Evolutionary conservation across 2,797 vertebrate genomes (phyloP).

Genomic region (Phalanger gymnotis): DNA sequence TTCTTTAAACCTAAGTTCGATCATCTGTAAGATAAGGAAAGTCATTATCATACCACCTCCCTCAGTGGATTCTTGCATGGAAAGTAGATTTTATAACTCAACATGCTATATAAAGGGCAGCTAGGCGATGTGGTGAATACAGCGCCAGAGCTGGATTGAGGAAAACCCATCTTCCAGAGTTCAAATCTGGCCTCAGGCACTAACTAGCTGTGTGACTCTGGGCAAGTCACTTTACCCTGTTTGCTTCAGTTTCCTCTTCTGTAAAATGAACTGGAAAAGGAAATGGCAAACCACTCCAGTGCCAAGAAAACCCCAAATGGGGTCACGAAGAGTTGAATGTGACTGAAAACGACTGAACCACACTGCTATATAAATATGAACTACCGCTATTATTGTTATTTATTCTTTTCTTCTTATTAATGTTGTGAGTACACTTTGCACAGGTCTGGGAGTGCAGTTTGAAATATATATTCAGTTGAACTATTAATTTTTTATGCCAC

Average conservation of each 20-base stretch:
- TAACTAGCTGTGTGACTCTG: not conserved
- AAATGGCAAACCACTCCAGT: not conserved
- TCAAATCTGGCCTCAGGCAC: not conserved
- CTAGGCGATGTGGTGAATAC: not conserved
- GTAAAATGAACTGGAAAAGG: not conserved
- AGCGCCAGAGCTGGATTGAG: not conserved
- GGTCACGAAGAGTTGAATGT: not conserved
- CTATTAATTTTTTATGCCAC: constrained; percentile 39
- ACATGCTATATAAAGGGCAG: not conserved
- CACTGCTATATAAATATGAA: not conserved
- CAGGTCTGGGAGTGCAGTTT: not conserved
- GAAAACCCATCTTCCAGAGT: too few species aligned
- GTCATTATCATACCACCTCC: not conserved
- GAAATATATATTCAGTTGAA: not conserved
- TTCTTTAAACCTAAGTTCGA: not conserved
- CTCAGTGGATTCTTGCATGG: not conserved
- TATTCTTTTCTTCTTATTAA: not conserved
- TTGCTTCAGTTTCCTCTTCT: not conserved
- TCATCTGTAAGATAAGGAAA: not conserved
- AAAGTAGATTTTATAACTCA: not conserved
- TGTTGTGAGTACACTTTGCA: not conserved
- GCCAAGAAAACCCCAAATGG: not conserved
- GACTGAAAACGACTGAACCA: not conserved
- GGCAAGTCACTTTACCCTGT: not conserved
- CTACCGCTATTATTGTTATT: not conserved